Conservation (phyloP, 1,140 invertebrate genomes). For the Phymorhynchus buccinoides region DNA sequence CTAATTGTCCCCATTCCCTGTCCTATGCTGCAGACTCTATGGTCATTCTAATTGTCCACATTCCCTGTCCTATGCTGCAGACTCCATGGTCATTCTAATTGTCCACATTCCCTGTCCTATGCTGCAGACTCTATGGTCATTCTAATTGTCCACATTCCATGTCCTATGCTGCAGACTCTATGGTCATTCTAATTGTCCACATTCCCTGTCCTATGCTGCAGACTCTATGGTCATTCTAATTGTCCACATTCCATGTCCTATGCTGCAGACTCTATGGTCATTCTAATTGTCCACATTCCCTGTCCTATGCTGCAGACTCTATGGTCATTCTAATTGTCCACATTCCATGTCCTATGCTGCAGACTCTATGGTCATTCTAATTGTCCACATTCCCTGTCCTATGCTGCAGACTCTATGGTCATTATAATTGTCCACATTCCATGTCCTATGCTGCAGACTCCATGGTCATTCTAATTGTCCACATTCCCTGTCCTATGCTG, state of each 20-base stretch:
- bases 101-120: not conserved
- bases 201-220: constrained; percentile 66
- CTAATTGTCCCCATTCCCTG: too few relatives aligned
- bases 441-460: not conserved
- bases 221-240: constrained; percentile 93
- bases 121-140: too few relatives aligned
- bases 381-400: too few relatives aligned
- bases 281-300: too few relatives aligned
- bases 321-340: not conserved
- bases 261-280: too few relatives aligned
- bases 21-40: not conserved
- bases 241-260: too few relatives aligned
- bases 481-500: constrained; percentile 59
- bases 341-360: constrained; percentile 63
- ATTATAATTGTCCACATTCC: too few relatives aligned
- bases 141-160: too few relatives aligned
- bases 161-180: not conserved
- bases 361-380: constrained; percentile 92
- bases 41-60: not conserved
- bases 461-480: not conserved
- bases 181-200: not conserved
- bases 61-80: constrained; percentile 75
- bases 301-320: not conserved
- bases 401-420: too few relatives aligned
- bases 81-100: constrained; percentile 92